Evolutionary conservation across 2,113 vertebrate species (phyloP).

Genomic region (Hoplias malabaricus): DNA sequence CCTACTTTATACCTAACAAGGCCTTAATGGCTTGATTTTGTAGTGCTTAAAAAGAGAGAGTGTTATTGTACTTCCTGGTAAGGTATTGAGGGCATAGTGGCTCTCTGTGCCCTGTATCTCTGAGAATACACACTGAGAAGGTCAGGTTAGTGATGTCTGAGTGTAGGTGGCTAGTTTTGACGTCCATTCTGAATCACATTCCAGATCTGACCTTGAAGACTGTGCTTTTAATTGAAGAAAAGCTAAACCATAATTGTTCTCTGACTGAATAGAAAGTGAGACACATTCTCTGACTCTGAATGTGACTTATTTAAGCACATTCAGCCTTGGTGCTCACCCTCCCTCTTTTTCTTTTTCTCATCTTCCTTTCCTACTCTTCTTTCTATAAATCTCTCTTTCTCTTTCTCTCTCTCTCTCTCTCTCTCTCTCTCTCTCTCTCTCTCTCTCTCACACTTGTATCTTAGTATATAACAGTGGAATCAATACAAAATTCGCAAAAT

Average conservation of each 20-base stretch:
- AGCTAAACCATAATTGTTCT: conserved; percentile 3
- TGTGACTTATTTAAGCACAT: background rate
- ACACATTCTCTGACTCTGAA: background rate
- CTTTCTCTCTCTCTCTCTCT: background rate
- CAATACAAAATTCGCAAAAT: too few relatives aligned
- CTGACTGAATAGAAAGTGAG: conserved; percentile 10
- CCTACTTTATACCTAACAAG: background rate
- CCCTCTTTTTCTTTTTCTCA: background rate
- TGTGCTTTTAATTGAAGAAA: background rate
- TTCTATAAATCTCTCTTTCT: background rate
- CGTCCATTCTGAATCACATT: background rate
- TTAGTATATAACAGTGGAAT: too few relatives aligned
- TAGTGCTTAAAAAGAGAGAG: background rate
- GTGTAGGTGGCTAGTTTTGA: background rate
- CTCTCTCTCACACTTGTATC: background rate
- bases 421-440: background rate
- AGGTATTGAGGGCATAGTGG: background rate
- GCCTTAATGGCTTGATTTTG: background rate
- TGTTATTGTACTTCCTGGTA: background rate
- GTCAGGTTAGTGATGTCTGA: background rate
- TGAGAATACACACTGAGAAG: background rate
- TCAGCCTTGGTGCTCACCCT: background rate
- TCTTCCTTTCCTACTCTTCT: background rate
- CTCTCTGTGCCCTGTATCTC: background rate
- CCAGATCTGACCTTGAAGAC: conserved; percentile 6